A percentile compares a stretch with the other conserved stretches of the same genome.
Conservation (phyloP, 2,888 invertebrate genomes). For the Drosophila subquinaria region DNA sequence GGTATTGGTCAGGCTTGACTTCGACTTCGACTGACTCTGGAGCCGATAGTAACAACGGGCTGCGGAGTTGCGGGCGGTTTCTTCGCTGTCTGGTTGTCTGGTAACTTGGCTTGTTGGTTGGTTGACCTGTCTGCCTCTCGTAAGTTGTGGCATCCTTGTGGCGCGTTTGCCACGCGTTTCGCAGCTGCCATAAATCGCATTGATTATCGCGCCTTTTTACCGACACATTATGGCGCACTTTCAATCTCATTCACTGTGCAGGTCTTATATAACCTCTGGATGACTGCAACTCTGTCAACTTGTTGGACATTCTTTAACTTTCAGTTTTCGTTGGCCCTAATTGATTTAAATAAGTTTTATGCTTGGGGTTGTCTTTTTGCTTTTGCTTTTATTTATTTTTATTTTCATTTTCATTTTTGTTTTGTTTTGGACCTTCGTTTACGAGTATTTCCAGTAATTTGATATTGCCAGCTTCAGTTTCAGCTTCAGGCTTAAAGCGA, state of each 20-base stretch:
- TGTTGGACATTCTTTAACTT: constrained; percentile 62
- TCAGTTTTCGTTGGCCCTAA: constrained; percentile 47
- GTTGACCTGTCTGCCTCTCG: constrained; percentile 40
- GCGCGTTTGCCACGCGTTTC: constrained; percentile 70
- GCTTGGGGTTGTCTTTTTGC: constrained; percentile 2
- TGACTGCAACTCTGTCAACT: constrained; percentile 12
- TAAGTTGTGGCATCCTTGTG: constrained; percentile 67
- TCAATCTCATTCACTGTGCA: constrained; percentile 52
- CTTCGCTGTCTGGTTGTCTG: neutral
- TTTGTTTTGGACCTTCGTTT: constrained; percentile 31
- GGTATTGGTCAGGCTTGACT: constrained; percentile 14
- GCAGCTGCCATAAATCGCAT: constrained; percentile 70
- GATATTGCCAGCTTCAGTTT: constrained; percentile 23
- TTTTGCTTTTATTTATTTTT: neutral
- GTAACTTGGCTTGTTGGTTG: constrained; percentile 1
- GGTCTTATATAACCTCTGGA: constrained; percentile 47
- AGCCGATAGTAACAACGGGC: constrained; percentile 8
- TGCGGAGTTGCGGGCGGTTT: constrained; percentile 22
- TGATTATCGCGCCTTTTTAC: constrained; percentile 66
- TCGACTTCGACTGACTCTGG: neutral
- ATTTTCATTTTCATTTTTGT: constrained; percentile 7
- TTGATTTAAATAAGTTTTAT: constrained; percentile 50
- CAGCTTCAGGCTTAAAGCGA: constrained; percentile 14
- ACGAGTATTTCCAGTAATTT: constrained; percentile 23
- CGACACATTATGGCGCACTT: constrained; percentile 37